A percentile compares a stretch with the other conserved stretches of the same genome.
Evolutionary conservation across 2,797 vertebrate genomes (phyloP).

Genomic region (Acipenser oxyrinchus): DNA sequence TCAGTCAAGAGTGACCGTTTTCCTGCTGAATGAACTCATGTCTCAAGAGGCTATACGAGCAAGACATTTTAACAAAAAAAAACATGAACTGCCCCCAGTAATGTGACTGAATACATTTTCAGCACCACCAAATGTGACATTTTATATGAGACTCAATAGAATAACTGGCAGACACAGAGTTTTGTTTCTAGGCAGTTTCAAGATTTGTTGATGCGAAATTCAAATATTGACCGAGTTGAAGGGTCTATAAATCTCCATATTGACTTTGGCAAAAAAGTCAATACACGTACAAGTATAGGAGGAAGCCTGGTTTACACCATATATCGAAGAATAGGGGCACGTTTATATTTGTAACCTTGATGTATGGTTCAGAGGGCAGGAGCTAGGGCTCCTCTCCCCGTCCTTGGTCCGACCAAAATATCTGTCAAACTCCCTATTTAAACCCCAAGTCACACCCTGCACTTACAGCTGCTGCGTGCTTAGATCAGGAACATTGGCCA

Average conservation of each 20-base stretch:
- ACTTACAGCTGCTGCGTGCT: too few species aligned
- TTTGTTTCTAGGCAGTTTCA: background rate
- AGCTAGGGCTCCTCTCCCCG: background rate
- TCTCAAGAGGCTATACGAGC: too few species aligned
- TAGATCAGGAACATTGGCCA: too few species aligned
- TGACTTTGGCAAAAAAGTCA: background rate
- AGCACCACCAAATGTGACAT: background rate
- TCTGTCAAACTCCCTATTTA: too few species aligned
- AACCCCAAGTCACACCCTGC: too few species aligned
- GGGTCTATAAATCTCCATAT: slow-evolving; percentile 3
- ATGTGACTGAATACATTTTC: too few species aligned
- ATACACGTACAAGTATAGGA: background rate
- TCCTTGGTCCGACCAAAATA: too few species aligned
- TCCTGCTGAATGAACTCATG: too few species aligned
- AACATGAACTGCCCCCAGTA: too few species aligned
- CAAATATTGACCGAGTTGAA: background rate
- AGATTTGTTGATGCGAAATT: background rate
- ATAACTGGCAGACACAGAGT: background rate
- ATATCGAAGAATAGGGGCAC: background rate
- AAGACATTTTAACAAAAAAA: too few species aligned
- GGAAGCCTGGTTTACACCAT: background rate
- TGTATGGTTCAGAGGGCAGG: background rate
- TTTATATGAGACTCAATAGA: background rate
- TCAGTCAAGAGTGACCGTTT: too few species aligned
- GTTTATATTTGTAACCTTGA: background rate